phyloP scores from a whole-genome alignment of 1,140 invertebrate genomes.

The Euborellia annulipes region DNA sequence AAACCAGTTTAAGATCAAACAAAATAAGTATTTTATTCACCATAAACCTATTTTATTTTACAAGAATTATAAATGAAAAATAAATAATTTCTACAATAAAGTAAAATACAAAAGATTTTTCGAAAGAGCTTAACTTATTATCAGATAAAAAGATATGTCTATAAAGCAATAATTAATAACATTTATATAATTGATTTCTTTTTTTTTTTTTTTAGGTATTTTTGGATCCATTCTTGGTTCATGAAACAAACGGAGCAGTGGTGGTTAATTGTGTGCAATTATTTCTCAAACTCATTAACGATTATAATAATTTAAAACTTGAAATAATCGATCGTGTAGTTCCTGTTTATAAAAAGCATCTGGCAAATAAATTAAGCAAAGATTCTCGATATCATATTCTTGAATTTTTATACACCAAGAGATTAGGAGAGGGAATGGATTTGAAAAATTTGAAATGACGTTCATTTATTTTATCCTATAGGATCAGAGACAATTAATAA shows the following conservation, averaged over 20 bases:
- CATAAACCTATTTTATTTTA: too few relatives aligned
- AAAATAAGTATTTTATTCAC: too few relatives aligned
- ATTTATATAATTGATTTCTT: too few relatives aligned
- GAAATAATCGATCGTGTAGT: slow-evolving; percentile 2
- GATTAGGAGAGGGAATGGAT: slow-evolving; percentile 3
- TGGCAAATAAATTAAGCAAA: neutral
- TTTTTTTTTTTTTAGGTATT: slow-evolving; percentile 6
- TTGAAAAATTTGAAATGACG: neutral
- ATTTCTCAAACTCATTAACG: slow-evolving; percentile 3
- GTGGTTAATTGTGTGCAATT: slow-evolving; percentile 5
- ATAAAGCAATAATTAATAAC: too few relatives aligned
- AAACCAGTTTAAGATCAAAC: too few relatives aligned
- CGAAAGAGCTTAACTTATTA: too few relatives aligned
- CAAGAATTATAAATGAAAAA: too few relatives aligned
- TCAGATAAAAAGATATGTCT: too few relatives aligned
- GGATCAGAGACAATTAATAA: neutral
- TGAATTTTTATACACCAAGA: neutral
- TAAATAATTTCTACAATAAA: too few relatives aligned
- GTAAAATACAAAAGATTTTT: too few relatives aligned
- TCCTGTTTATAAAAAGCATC: slow-evolving; percentile 1
- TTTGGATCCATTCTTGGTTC: slow-evolving; percentile 4
- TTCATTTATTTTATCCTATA: slow-evolving; percentile 3
- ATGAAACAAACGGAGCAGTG: slow-evolving; percentile 4
- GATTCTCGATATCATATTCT: slow-evolving; percentile 2
- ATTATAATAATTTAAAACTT: slow-evolving; percentile 1